Evolutionary conservation across 2,113 vertebrate species (phyloP).

Genomic region (Emydura subglobosa): DNA sequence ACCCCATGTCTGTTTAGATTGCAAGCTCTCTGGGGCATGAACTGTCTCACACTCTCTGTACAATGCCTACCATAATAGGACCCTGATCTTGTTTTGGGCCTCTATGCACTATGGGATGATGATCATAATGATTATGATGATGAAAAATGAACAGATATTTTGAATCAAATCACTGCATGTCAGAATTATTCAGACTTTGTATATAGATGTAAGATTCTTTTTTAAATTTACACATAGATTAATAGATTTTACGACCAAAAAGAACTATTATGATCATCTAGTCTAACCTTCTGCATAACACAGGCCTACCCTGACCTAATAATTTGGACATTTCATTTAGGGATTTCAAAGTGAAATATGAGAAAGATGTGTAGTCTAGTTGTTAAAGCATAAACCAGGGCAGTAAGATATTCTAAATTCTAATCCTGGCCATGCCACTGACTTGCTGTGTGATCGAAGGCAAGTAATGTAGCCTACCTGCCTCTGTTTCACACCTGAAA

Average conservation of each 20-base stretch:
- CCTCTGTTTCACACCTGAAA: neutral
- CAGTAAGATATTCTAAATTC: constrained; percentile 13
- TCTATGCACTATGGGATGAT: neutral
- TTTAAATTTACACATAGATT: neutral
- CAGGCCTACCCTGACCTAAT: neutral
- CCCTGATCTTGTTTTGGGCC: neutral
- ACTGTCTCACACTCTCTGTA: neutral
- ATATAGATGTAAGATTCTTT: neutral
- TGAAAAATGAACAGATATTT: neutral
- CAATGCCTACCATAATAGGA: neutral
- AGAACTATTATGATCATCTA: neutral
- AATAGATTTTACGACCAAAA: neutral
- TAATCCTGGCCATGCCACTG: constrained; percentile 7
- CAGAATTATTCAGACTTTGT: neutral
- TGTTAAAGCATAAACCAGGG: neutral
- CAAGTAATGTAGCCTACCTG: constrained; percentile 34
- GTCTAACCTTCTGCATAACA: neutral
- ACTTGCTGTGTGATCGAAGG: neutral
- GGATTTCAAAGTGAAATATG: neutral
- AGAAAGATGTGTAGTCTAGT: neutral
- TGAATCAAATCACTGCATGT: neutral
- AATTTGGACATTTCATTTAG: neutral
- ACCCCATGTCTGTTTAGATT: neutral
- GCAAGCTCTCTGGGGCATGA: neutral
- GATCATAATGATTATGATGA: neutral